These are phyloP conservation scores for Brachionus asplanchnoidis DNA, from an alignment of 1,140 invertebrate species.

Conservation along the genomic window DNA sequence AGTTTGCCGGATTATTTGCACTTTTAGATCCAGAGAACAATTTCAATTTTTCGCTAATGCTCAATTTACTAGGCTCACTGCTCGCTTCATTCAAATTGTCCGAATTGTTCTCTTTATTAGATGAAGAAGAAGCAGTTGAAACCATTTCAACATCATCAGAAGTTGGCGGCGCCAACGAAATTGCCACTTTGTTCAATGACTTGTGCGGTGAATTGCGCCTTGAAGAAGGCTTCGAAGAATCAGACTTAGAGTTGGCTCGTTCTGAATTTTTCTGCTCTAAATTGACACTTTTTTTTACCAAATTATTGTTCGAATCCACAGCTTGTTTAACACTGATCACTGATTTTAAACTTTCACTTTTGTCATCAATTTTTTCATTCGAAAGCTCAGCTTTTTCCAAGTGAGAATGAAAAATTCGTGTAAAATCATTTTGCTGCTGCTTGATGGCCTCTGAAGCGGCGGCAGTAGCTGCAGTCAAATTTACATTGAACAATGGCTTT, in stretches of 20 bases:
- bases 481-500: not conserved
- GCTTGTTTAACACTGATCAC: not conserved
- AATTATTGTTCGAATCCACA: not conserved
- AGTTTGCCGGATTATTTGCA: not conserved
- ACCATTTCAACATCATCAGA: slow-evolving; percentile 12
- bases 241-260: not conserved
- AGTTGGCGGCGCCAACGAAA: not conserved
- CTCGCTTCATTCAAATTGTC: not conserved
- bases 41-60: slow-evolving; percentile 34
- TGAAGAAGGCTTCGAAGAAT: slow-evolving; percentile 11
- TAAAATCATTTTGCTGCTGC: not conserved
- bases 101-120: slow-evolving; percentile 27
- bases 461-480: slow-evolving; percentile 9
- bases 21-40: not conserved
- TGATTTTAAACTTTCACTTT: not conserved
- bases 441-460: not conserved
- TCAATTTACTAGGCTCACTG: slow-evolving; percentile 34
- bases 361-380: not conserved
- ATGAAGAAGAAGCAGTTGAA: not conserved
- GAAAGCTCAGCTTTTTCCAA: not conserved
- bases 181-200: not conserved
- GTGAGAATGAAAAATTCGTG: not conserved
- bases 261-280: not conserved
- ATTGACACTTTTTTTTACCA: not conserved
- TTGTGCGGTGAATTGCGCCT: slow-evolving; percentile 1